phyloP scores from a whole-genome alignment of 1,140 invertebrate species.

The Listronotus oregonensis region DNA sequence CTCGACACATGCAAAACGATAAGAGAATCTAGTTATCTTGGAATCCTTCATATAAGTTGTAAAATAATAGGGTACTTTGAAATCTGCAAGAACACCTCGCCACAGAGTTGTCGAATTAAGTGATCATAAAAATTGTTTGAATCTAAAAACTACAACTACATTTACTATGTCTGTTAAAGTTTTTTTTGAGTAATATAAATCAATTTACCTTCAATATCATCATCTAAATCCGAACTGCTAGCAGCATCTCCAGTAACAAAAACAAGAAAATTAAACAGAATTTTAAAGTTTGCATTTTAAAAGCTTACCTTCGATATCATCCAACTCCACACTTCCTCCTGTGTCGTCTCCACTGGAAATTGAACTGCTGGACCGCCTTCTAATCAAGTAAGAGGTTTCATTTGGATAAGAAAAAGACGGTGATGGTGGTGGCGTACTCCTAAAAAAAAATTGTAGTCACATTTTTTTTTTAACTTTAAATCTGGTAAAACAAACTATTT shows the following conservation, averaged over 20 bases:
- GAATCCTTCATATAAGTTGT: too few relatives aligned
- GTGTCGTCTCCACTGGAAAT: slow-evolving; percentile 68
- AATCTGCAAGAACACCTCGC: too few relatives aligned
- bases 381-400: slow-evolving; percentile 78
- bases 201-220: slow-evolving; percentile 6
- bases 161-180: too few relatives aligned
- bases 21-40: too few relatives aligned
- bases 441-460: slow-evolving; percentile 1
- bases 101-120: too few relatives aligned
- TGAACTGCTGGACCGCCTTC: slow-evolving; percentile 80
- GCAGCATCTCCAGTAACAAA: background rate
- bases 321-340: slow-evolving; percentile 33
- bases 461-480: background rate
- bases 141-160: too few relatives aligned
- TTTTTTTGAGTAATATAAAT: too few relatives aligned
- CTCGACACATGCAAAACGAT: too few relatives aligned
- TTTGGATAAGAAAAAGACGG: slow-evolving; percentile 58
- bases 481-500: too few relatives aligned
- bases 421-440: slow-evolving; percentile 48
- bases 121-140: too few relatives aligned
- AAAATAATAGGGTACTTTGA: too few relatives aligned
- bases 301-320: slow-evolving; percentile 39
- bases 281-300: slow-evolving; percentile 28
- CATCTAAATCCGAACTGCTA: background rate
- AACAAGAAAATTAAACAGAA: too few relatives aligned